Percentiles rank a stretch among this genome's conserved stretches.
Evolutionary conservation across 2,888 invertebrate species (phyloP).

Genomic region (Pseudanteris insignis): DNA sequence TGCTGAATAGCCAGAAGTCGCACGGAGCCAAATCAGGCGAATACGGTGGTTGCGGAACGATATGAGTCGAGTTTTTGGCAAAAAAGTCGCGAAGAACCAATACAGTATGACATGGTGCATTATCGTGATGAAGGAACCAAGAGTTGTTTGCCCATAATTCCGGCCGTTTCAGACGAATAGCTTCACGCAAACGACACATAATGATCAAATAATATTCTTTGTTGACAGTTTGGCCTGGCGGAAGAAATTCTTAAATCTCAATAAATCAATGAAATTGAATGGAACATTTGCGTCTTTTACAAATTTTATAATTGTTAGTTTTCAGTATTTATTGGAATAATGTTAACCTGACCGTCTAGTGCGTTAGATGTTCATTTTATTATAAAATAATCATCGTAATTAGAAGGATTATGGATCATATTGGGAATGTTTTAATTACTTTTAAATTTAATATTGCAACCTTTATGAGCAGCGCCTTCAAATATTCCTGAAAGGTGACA

Average conservation of each 20-base stretch:
- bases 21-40: too few relatives aligned
- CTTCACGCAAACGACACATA: too few relatives aligned
- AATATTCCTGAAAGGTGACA: background rate
- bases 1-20: too few relatives aligned
- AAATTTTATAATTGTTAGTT: slow-evolving; percentile 1
- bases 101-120: too few relatives aligned
- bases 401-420: background rate
- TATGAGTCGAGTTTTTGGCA: too few relatives aligned
- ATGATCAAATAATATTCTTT: too few relatives aligned
- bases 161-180: too few relatives aligned
- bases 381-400: slow-evolving; percentile 1
- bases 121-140: too few relatives aligned
- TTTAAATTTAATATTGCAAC: background rate
- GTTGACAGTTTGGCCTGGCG: too few relatives aligned
- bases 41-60: too few relatives aligned
- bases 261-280: slow-evolving; percentile 1
- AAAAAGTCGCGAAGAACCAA: too few relatives aligned
- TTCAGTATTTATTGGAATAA: background rate
- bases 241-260: background rate
- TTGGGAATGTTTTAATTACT: background rate
- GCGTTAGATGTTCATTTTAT: background rate
- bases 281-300: background rate
- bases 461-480: background rate
- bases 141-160: too few relatives aligned
- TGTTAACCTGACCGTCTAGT: background rate